phyloP scores from a whole-genome alignment of 2,888 invertebrate species.

The Rhopalosiphum nymphaeae region DNA sequence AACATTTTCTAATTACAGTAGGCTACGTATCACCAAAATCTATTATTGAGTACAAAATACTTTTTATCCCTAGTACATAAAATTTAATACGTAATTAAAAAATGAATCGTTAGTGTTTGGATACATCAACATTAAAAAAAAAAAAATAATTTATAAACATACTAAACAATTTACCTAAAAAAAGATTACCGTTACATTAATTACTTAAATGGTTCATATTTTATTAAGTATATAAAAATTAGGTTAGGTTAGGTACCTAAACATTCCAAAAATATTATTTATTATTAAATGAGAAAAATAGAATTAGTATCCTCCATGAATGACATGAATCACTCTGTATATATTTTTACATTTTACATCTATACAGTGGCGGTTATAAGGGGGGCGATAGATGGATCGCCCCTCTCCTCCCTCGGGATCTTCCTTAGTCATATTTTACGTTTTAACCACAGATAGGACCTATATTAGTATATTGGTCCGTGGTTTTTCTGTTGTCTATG shows the following conservation, averaged over 20 bases:
- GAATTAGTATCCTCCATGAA: not conserved
- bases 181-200: not conserved
- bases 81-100: not conserved
- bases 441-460: too few relatives aligned
- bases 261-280: not conserved
- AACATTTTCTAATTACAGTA: not conserved
- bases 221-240: not conserved
- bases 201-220: not conserved
- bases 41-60: too few relatives aligned
- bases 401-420: too few relatives aligned
- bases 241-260: not conserved
- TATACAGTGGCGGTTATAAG: too few relatives aligned
- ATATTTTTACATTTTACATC: not conserved
- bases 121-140: not conserved
- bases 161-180: too few relatives aligned
- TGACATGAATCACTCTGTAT: not conserved
- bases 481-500: too few relatives aligned
- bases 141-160: not conserved
- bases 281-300: not conserved
- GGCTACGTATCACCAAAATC: not conserved
- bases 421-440: too few relatives aligned
- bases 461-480: too few relatives aligned
- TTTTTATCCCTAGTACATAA: not conserved
- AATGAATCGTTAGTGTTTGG: not conserved
- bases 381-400: too few relatives aligned